Evolutionary conservation across 2,797 vertebrate species (phyloP), one percentile per base, ranked within the genome.

Genomic region (Anguilla pacifica): DNA sequence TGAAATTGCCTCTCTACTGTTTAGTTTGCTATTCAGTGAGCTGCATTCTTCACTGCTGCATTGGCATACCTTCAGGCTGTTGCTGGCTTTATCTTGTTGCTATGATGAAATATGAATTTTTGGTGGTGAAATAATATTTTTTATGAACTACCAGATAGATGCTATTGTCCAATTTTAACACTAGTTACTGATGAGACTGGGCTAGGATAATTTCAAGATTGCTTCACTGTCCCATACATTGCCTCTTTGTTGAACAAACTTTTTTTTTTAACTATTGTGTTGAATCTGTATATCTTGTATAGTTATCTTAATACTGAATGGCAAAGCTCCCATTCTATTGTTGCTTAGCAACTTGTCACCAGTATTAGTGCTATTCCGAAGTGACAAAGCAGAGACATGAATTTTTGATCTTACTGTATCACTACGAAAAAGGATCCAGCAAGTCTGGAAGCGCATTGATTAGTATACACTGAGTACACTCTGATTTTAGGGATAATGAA

Each of bases 331-430:
- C 15, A 77, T 77, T 77, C 35, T 17, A 43, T 77, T 81, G 77
- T 81, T 81, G 77, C 77, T 81, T 81, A 81, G 77, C 77, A 81
- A 81, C 77, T 46, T 81, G 39, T 46, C 43, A 81, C 43, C 43
- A n/a, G 77, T 81, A 81, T 49, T n/a, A 25, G 25, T 81, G 77
- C 77, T 49, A 43, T 49, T 81, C 77, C 17, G 39, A 25, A 49
- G 39, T 25, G 5, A 43, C 19, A 51, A 49, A 43, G 43, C 10
- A 46, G 77, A 22, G 43, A 81, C 77, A 46, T 7, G 22, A 81
- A 49, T 22, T 2, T 77, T 35, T 77, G 72, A 7, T 19, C 5
- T 2, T 28, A 19, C 43, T 43, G 39, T 39, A 15, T 39, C 17
- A 22, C 43, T 25, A 22, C 6, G 11, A 9, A 49, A 25, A 43